Evolutionary conservation across 2,888 invertebrate genomes (phyloP).

Genomic region (Caenorhabditis wallacei): DNA sequence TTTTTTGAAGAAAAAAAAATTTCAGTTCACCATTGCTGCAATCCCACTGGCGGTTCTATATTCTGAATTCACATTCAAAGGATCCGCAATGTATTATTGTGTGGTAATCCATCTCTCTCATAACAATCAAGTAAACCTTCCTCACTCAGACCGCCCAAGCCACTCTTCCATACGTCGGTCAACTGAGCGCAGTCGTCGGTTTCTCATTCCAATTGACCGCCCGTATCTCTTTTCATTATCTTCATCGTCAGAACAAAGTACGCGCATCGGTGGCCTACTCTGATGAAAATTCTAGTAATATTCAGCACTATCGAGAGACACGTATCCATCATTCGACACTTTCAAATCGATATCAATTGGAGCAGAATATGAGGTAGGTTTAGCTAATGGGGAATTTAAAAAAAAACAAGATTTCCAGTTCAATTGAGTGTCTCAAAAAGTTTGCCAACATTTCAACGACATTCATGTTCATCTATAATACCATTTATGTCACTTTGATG

Average conservation of each 20-base stretch:
- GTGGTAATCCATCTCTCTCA: conserved; percentile 23
- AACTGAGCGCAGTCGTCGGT: conserved; percentile 37
- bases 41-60: conserved; percentile 43
- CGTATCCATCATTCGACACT: conserved; percentile 39
- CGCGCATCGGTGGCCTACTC: conserved; percentile 25
- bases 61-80: conserved; percentile 14
- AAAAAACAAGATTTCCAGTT: too few species aligned
- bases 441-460: conserved; percentile 45
- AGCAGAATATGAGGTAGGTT: conserved; percentile 51
- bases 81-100: conserved; percentile 45
- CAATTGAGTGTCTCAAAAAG: conserved; percentile 42
- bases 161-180: conserved; percentile 19
- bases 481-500: conserved; percentile 37
- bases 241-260: conserved; percentile 49
- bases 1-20: not conserved
- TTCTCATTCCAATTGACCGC: conserved; percentile 42
- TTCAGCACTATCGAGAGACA: conserved; percentile 39
- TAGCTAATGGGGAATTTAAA: not conserved
- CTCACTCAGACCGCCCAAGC: conserved; percentile 50
- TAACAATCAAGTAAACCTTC: not conserved
- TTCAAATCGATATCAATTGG: conserved; percentile 55
- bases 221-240: conserved; percentile 31
- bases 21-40: conserved; percentile 37
- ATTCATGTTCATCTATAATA: conserved; percentile 35
- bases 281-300: conserved; percentile 9